Base-by-base conservation (phyloP, 2,888 invertebrate species). In the Volucella bombylans region DNA sequence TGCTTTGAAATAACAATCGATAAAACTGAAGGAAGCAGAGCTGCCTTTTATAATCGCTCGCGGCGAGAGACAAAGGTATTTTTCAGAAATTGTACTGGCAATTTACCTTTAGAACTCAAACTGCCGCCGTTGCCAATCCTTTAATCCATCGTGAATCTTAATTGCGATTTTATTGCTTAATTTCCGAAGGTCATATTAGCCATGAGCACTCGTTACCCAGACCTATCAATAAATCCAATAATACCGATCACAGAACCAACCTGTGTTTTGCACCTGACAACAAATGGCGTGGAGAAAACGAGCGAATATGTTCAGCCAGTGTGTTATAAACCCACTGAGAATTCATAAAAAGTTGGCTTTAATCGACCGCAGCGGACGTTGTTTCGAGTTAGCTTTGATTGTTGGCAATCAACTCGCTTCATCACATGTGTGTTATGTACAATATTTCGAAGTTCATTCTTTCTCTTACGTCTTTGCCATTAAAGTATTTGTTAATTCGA, bases 201-300 rank as follows among this genome's bases (percentile, higher is more conserved):
- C 65, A 38, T 57, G 65, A 74, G 78, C 80, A 78, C 86, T 83
- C 81, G 86, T 87, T 83, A 78, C 74, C 65, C 82, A 62, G 74
- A 77, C 50, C 85, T 87, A 87, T 87, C 87, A 87, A 88, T 88
- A 88, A 87, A 87, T 78, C 83, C 87, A 87, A 88, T 87, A 86
- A 87, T 78, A 82, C 74, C 79, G 72, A 73, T 62, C 59, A 38
- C 38, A 54, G 41, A 15, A 43, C 45, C 50, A 65, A 47, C 67
- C 49, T 64, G 78, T 71, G 73, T 64, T 65, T 74, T 78, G 62
- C 83, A 87, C 73, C 82, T 80, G 62, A 67, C 52, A 55, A 18
- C 67, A 64, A 43, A 9, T 18, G 11, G 54, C 57, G 14, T 10
- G 11, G 23, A 43, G 43, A n/a, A 45, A 43, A 31, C 18, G 49